Percentiles rank a stretch among this genome's conserved stretches.
Conservation (phyloP, 2,113 vertebrate genomes). For the Anguilla japonica region DNA sequence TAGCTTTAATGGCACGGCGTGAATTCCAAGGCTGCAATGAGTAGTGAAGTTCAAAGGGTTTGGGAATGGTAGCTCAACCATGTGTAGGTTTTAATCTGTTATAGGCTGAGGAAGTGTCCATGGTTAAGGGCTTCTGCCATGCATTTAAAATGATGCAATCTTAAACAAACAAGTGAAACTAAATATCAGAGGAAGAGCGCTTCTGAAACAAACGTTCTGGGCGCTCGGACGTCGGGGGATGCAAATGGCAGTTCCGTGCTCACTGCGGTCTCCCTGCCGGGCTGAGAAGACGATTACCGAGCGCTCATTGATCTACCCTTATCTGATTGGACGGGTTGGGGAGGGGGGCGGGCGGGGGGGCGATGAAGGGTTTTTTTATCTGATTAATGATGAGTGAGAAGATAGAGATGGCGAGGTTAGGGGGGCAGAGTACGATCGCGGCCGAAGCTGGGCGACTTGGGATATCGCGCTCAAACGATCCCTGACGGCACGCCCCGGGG, state of each 20-base stretch:
- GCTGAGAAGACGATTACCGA: conserved; percentile 28
- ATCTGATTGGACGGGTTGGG: conserved; percentile 30
- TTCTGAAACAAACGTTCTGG: neutral
- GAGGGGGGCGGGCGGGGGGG: neutral
- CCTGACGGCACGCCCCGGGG: neutral
- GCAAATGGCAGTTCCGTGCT: conserved; percentile 30
- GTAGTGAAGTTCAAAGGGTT: neutral
- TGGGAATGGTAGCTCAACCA: neutral
- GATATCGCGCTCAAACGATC: neutral
- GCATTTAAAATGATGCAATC: neutral
- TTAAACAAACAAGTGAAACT: neutral
- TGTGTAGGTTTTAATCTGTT: neutral
- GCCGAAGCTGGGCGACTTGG: neutral
- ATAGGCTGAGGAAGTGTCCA: neutral
- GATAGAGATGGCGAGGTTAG: conserved; percentile 9
- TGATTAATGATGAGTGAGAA: conserved; percentile 27
- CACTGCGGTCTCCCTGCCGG: conserved; percentile 19
- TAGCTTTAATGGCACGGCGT: too few species aligned
- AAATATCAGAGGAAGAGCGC: neutral
- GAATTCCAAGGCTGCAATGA: neutral
- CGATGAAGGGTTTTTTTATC: conserved; percentile 37
- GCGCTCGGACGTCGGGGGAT: neutral
- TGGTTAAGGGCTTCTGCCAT: neutral
- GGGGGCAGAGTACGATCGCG: neutral
- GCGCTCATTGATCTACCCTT: conserved; percentile 29